Conservation (phyloP, 2,113 vertebrate genomes). For the Tachuris rubrigastra region DNA sequence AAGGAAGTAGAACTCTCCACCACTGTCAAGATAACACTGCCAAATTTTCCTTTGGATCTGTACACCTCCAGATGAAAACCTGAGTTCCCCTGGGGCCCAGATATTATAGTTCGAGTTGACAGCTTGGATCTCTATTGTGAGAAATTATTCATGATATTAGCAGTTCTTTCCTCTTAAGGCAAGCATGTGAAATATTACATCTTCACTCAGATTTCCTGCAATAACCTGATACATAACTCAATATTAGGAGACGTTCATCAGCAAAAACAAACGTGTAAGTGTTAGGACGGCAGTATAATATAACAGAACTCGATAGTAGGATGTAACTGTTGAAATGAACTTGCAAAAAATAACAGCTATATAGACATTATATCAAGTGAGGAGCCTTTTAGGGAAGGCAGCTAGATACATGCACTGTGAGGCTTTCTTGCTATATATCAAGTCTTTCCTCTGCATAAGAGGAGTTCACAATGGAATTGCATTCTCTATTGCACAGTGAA, state of each 20-base stretch:
- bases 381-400: conserved; percentile 37
- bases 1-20: conserved; percentile 50
- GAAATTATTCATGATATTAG: conserved; percentile 71
- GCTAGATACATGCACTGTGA: not conserved
- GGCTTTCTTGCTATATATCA: not conserved
- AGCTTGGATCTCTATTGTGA: conserved; percentile 69
- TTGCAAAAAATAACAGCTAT: conserved; percentile 40
- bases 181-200: conserved; percentile 64
- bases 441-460: not conserved
- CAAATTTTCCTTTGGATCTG: conserved; percentile 66
- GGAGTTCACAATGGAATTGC: not conserved
- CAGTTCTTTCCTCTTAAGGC: conserved; percentile 58
- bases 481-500: not conserved
- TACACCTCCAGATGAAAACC: conserved; percentile 60
- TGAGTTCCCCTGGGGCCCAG: conserved; percentile 25
- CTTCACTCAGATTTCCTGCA: conserved; percentile 60
- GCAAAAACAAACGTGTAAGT: conserved; percentile 30
- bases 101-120: conserved; percentile 61
- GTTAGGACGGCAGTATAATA: not conserved
- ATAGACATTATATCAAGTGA: conserved; percentile 7
- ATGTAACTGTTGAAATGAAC: conserved; percentile 40
- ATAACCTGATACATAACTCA: conserved; percentile 55
- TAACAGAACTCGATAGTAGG: conserved; percentile 47
- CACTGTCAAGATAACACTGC: conserved; percentile 56
- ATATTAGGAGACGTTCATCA: conserved; percentile 45